phyloP scores from a whole-genome alignment of 1,140 invertebrate species.

The Euura lappo region DNA sequence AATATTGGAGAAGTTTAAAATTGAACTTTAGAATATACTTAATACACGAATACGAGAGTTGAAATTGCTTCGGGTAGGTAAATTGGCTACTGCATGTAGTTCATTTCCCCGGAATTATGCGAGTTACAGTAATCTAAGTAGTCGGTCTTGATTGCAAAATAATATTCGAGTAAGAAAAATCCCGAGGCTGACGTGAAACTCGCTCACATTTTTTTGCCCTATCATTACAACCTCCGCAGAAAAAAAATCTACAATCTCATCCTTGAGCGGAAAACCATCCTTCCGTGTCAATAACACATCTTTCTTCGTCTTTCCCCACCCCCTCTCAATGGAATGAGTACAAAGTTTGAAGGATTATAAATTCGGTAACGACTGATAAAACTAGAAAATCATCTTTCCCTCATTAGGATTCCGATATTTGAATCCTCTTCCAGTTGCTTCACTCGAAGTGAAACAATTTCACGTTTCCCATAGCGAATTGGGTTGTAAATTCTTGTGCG shows the following conservation, averaged over 20 bases:
- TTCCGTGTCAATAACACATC: background rate
- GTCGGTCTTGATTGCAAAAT: background rate
- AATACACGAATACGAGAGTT: too few relatives aligned
- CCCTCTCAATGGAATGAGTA: constrained; percentile 3
- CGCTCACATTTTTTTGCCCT: background rate
- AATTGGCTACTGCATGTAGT: background rate
- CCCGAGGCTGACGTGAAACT: background rate
- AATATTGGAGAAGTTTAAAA: too few relatives aligned
- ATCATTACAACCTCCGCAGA: background rate
- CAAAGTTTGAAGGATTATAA: background rate
- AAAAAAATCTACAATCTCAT: background rate
- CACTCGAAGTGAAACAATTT: too few relatives aligned
- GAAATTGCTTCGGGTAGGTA: too few relatives aligned
- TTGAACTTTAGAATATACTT: too few relatives aligned
- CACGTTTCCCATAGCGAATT: too few relatives aligned
- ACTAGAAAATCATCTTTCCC: background rate
- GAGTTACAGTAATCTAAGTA: background rate
- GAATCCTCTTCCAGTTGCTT: too few relatives aligned
- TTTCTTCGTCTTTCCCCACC: too few relatives aligned
- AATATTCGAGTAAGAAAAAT: background rate
- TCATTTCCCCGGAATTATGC: background rate
- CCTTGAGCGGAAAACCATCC: background rate
- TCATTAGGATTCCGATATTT: too few relatives aligned
- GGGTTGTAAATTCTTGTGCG: too few relatives aligned
- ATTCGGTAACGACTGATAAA: background rate